Conservation (phyloP, 1,140 invertebrate genomes). For the Palaemon carinicauda region DNA sequence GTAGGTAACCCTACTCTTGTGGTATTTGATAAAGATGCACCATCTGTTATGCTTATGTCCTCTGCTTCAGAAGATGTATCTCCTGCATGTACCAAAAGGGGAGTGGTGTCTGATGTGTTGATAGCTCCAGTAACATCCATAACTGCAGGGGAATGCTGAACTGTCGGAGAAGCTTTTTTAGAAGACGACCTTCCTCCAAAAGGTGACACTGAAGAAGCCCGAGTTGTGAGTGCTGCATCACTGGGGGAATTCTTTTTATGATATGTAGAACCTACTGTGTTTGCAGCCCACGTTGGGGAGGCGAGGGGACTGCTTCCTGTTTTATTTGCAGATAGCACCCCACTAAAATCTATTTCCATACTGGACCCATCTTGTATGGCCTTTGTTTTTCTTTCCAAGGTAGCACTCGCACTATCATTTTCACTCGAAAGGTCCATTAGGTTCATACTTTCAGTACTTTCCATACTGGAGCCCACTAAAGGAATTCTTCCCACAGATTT, state of each 20-base stretch:
- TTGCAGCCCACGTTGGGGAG: constrained; percentile 44
- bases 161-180: constrained; percentile 18
- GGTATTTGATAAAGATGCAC: background rate
- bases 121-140: constrained; percentile 14
- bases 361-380: background rate
- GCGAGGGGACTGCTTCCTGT: constrained; percentile 21
- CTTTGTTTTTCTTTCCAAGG: background rate
- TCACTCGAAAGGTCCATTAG: constrained; percentile 52
- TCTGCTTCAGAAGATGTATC: constrained; percentile 3
- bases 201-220: background rate
- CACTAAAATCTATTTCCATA: constrained; percentile 37
- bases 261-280: constrained; percentile 23
- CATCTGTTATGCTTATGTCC: constrained; percentile 15
- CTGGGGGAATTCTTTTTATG: background rate
- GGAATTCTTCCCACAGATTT: too few relatives aligned
- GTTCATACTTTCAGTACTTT: constrained; percentile 47
- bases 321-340: background rate
- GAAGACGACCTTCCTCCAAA: background rate
- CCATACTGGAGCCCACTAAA: background rate
- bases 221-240: background rate
- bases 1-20: background rate
- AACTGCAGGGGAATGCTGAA: constrained; percentile 27
- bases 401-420: constrained; percentile 2
- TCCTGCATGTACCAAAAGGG: background rate
- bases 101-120: constrained; percentile 13